phyloP scores from a whole-genome alignment of 2,888 invertebrate genomes.

The Agrotis puta region DNA sequence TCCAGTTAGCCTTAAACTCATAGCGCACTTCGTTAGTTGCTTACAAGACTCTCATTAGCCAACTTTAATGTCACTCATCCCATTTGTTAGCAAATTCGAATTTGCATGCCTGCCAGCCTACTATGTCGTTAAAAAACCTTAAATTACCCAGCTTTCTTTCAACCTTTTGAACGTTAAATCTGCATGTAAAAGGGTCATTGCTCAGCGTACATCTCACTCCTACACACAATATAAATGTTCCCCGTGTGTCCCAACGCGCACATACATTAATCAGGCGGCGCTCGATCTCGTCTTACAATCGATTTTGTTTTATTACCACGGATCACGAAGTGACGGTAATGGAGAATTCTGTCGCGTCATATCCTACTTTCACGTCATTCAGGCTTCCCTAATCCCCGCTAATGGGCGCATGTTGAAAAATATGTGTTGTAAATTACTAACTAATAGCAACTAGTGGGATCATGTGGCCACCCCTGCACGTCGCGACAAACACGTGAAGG shows the following conservation, averaged over 20 bases:
- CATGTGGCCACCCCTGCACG: constrained; percentile 65
- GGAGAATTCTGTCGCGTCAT: constrained; percentile 77
- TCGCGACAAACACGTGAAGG: constrained; percentile 73
- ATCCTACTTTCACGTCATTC: constrained; percentile 84
- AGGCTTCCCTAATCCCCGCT: constrained; percentile 84
- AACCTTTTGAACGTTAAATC: constrained; percentile 23
- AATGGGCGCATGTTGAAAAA: constrained; percentile 85
- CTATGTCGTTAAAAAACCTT: too few relatives aligned
- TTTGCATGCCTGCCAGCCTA: not conserved
- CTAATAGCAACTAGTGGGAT: constrained; percentile 82
- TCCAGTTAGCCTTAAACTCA: not conserved
- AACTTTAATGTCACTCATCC: too few relatives aligned
- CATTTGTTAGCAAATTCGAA: not conserved
- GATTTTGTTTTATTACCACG: constrained; percentile 63
- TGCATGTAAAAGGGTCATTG: constrained; percentile 37
- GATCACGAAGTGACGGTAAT: constrained; percentile 45
- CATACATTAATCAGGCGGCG: constrained; percentile 61
- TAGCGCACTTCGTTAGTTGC: not conserved
- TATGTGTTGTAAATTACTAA: constrained; percentile 81
- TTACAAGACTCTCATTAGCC: not conserved
- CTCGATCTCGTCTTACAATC: constrained; percentile 55
- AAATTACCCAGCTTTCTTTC: not conserved
- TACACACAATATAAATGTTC: constrained; percentile 59
- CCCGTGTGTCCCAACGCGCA: constrained; percentile 54
- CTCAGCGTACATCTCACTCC: constrained; percentile 54